Conservation (phyloP, 2,888 invertebrate species). For the Andrena bicolor region DNA sequence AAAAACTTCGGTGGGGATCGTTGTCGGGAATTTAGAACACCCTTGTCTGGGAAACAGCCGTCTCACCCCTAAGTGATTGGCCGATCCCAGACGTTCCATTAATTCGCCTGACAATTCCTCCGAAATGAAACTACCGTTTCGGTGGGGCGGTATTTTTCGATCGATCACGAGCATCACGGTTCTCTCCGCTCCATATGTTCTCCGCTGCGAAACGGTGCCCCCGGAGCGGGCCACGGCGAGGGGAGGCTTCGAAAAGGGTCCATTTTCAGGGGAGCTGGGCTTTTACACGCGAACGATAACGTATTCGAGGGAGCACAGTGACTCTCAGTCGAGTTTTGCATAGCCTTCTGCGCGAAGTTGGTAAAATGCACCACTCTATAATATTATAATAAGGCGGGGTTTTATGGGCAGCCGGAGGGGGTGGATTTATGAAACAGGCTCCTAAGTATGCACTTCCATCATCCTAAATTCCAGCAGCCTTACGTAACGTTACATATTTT, state of each 20-base stretch:
- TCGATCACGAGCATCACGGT: conserved; percentile 3
- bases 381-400: no score
- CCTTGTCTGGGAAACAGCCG: neutral
- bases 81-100: conserved; percentile 11
- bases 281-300: conserved; percentile 54
- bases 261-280: conserved; percentile 48
- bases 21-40: neutral
- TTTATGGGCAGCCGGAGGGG: no score
- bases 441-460: no score
- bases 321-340: conserved; percentile 40
- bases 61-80: conserved; percentile 6
- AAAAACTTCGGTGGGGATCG: neutral
- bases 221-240: conserved; percentile 18
- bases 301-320: conserved; percentile 51
- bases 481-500: no score
- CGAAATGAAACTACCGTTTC: neutral
- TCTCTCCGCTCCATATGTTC: conserved; percentile 25
- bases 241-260: conserved; percentile 59
- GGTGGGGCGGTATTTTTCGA: neutral
- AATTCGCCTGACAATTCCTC: neutral
- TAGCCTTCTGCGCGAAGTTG: neutral
- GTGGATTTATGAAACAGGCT: no score
- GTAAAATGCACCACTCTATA: no score
- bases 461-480: no score
- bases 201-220: conserved; percentile 38